These are phyloP conservation scores for Aphaenogaster ashmeadi DNA, from an alignment of 1,140 invertebrate genomes.

Conservation along the genomic window DNA sequence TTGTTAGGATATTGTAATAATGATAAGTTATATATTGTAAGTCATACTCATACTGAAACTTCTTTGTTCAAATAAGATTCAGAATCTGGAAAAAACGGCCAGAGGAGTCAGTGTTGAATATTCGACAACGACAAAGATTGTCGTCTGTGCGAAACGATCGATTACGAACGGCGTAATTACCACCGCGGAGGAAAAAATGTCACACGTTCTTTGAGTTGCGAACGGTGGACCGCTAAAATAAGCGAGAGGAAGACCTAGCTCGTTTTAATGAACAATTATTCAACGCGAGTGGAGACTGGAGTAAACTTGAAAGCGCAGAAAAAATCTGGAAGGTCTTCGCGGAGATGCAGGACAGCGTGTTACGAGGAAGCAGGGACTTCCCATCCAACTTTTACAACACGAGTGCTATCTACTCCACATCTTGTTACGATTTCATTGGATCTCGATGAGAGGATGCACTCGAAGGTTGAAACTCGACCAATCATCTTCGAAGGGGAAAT, in stretches of 20 bases:
- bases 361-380: conserved; percentile 22
- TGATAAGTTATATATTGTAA: neutral
- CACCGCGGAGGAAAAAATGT: conserved; percentile 3
- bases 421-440: conserved; percentile 41
- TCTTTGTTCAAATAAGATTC: neutral
- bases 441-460: conserved; percentile 29
- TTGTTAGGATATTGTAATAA: neutral
- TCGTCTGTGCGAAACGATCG: conserved; percentile 7
- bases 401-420: conserved; percentile 37
- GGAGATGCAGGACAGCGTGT: conserved; percentile 8
- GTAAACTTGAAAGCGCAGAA: conserved; percentile 42
- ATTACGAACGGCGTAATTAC: conserved; percentile 38
- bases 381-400: conserved; percentile 36
- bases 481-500: conserved; percentile 34
- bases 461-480: conserved; percentile 51
- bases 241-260: conserved; percentile 37
- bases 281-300: conserved; percentile 52
- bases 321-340: conserved; percentile 51
- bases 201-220: neutral
- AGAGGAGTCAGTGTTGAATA: neutral
- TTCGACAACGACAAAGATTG: conserved; percentile 1
- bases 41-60: neutral
- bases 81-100: neutral
- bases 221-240: conserved; percentile 11
- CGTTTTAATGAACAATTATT: conserved; percentile 76